Evolutionary conservation across 2,888 invertebrate species (phyloP).

Genomic region (Ferrisia virgata): DNA sequence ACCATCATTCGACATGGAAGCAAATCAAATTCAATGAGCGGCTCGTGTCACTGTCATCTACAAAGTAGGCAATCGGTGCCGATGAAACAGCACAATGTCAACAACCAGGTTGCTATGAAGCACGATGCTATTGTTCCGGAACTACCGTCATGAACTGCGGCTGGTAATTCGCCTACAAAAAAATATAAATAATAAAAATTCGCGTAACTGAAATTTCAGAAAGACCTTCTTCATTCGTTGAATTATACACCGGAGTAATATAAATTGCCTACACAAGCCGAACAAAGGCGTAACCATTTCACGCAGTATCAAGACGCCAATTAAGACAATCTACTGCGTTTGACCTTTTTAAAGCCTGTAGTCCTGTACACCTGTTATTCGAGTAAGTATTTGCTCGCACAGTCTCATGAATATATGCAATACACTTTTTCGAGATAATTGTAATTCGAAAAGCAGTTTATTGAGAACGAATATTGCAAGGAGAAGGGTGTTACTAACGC

Average conservation of each 20-base stretch:
- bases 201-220: too few species aligned
- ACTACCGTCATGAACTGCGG: slow-evolving; percentile 50
- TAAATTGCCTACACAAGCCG: background rate
- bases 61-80: slow-evolving; percentile 21
- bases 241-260: background rate
- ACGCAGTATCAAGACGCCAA: background rate
- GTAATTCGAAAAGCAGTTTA: too few species aligned
- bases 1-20: background rate
- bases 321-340: background rate
- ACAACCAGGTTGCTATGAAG: slow-evolving; percentile 49
- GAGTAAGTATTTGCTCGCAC: background rate
- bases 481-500: too few species aligned
- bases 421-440: too few species aligned
- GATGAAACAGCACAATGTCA: slow-evolving; percentile 48
- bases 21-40: background rate
- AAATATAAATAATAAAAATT: background rate
- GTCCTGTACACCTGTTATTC: background rate
- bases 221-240: background rate
- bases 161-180: slow-evolving; percentile 49
- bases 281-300: background rate
- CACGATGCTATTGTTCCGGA: slow-evolving; percentile 49
- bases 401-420: too few species aligned
- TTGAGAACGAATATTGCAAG: too few species aligned
- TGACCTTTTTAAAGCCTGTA: background rate
- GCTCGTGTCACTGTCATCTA: slow-evolving; percentile 43